These are phyloP conservation scores for Antheraea pernyi DNA, from an alignment of 1,140 invertebrate species.

Conservation along the genomic window DNA sequence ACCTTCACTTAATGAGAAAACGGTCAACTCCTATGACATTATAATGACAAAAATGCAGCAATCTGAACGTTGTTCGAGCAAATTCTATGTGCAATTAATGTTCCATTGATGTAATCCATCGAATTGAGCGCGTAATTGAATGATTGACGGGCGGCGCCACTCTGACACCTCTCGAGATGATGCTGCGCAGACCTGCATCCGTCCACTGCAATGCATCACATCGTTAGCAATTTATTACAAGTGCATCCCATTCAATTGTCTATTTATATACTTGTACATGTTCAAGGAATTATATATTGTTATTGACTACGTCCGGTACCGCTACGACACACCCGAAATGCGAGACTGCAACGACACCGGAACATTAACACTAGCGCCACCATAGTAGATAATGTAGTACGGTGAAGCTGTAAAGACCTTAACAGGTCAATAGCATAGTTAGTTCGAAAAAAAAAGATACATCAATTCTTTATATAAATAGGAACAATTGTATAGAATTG, in stretches of 20 bases:
- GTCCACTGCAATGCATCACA: constrained; percentile 35
- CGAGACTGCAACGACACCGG: too few species aligned
- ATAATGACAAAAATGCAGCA: constrained; percentile 16
- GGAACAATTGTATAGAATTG: too few species aligned
- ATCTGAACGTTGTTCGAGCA: constrained; percentile 23
- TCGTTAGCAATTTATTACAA: constrained; percentile 32
- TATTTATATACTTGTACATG: neutral
- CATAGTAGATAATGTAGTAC: too few species aligned
- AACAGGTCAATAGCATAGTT: too few species aligned
- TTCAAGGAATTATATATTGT: neutral
- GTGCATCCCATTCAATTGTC: constrained; percentile 25
- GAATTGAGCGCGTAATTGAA: constrained; percentile 58
- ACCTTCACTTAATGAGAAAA: neutral
- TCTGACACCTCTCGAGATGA: constrained; percentile 62
- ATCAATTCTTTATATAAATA: too few species aligned
- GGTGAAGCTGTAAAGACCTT: too few species aligned
- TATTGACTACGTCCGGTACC: too few species aligned
- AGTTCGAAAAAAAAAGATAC: too few species aligned
- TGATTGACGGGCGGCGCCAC: constrained; percentile 66
- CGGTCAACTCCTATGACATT: constrained; percentile 4
- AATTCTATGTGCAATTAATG: constrained; percentile 37
- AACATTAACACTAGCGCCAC: too few species aligned
- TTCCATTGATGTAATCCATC: constrained; percentile 30
- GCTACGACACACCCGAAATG: too few species aligned
- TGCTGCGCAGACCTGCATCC: constrained; percentile 53